Base-by-base conservation (phyloP, 2,888 invertebrate species). In the Norana najaformis region DNA sequence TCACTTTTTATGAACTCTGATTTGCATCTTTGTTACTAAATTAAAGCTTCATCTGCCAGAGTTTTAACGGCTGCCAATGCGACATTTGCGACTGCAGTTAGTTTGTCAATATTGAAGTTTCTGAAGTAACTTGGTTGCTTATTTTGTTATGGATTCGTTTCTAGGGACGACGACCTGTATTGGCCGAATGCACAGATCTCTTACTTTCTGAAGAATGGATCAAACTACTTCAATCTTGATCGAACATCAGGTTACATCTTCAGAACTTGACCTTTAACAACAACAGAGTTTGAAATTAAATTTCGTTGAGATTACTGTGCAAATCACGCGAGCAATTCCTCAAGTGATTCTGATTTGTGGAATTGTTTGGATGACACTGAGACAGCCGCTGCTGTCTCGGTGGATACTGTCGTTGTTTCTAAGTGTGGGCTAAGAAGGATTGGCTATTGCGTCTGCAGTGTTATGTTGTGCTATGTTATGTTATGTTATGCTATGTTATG, bases 151-250 rank as follows among this genome's bases (percentile, higher is more conserved):
- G 35, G 20, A 88, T 1, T 89, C n/a, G 82, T 41, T 89, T 90
- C 41, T 90, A 92, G 13, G 95, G 96, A 90, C n/a, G 94, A 90
- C 13, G 94, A 94, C 91, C 93, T 85, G 11, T 85, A 30, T 85
- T 37, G 20, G 18, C 85, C 85, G 16, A 85, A 85, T 85, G 18
- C 30, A 6, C 13, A 85, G 37, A 88, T 88, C 18, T 34, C 11
- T 39, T 88, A 38, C n/a, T 5, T 39, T 36, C 47, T 88, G 14
- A 88, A 38, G 13, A 98, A 98, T 94, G 97, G 97, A 5, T 96
- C 97, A 0, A 96, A 96, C 1, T 96, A 96, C 92, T 97, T 98
- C 94, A 95, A 95, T 2, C 96, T 98, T 16, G 97, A 97, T 92
- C 96, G 96, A 93, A 96, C 95, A n/a, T 96, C 96, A 92, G 98